These are phyloP conservation scores for Marronus borbonicus DNA, from an alignment of 2,888 invertebrate genomes.

Conservation along the genomic window DNA sequence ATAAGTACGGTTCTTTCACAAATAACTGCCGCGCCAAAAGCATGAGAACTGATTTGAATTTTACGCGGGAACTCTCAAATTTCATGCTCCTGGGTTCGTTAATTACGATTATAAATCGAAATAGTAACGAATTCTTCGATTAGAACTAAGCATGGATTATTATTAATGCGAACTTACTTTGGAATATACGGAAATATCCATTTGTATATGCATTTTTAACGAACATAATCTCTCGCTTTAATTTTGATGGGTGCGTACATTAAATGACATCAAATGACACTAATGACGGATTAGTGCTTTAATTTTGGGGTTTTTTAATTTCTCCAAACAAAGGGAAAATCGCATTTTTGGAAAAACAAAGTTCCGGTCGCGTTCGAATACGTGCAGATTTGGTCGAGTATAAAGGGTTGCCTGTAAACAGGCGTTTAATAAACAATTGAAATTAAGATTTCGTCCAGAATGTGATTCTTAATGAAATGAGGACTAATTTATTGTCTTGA, in stretches of 20 bases:
- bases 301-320: not conserved
- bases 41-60: slow-evolving; percentile 39
- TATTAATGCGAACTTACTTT: slow-evolving; percentile 45
- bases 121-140: not conserved
- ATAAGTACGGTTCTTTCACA: slow-evolving; percentile 59
- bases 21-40: slow-evolving; percentile 53
- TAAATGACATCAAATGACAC: not conserved
- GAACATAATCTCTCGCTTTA: not conserved
- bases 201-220: slow-evolving; percentile 46
- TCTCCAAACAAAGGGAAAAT: not conserved
- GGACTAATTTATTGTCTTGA: no score
- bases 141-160: not conserved
- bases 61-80: slow-evolving; percentile 39
- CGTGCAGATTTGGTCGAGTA: no score
- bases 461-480: no score
- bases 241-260: slow-evolving; percentile 3
- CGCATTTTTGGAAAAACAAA: no score
- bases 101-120: not conserved
- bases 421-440: no score
- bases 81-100: not conserved
- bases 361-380: no score
- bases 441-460: no score
- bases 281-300: not conserved
- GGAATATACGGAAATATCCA: slow-evolving; percentile 49
- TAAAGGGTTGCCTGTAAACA: no score